Evolutionary conservation across 2,888 invertebrate genomes (phyloP).

Genomic region (Cinara cedri): DNA sequence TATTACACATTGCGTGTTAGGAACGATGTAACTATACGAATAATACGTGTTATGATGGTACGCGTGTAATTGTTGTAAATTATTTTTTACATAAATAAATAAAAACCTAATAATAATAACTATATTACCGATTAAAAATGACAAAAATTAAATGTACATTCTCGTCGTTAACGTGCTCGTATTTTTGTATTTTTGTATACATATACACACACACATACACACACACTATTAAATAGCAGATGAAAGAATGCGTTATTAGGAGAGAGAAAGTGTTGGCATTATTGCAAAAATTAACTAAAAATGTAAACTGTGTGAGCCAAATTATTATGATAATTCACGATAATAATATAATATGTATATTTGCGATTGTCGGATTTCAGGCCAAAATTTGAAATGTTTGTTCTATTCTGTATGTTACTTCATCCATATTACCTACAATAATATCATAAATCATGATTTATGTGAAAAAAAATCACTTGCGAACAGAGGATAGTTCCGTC

Average conservation of each 20-base stretch:
- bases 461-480: too few relatives aligned
- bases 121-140: not conserved
- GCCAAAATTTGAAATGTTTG: conserved; percentile 4
- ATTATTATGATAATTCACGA: conserved; percentile 36
- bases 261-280: conserved; percentile 45
- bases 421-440: too few relatives aligned
- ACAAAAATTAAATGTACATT: not conserved
- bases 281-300: conserved; percentile 47
- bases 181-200: not conserved
- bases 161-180: not conserved
- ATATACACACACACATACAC: not conserved
- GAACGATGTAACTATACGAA: too few relatives aligned
- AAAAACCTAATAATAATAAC: too few relatives aligned
- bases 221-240: not conserved
- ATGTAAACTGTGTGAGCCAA: conserved; percentile 31
- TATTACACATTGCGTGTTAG: too few relatives aligned
- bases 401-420: too few relatives aligned
- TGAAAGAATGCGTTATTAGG: conserved; percentile 26
- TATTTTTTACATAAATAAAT: not conserved
- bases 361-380: not conserved
- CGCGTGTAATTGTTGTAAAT: not conserved
- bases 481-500: too few relatives aligned
- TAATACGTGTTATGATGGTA: not conserved
- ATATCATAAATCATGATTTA: too few relatives aligned
- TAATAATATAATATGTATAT: too few relatives aligned